Evolutionary conservation across 2,888 invertebrate species (phyloP).

Genomic region (Horisme vitalbata): DNA sequence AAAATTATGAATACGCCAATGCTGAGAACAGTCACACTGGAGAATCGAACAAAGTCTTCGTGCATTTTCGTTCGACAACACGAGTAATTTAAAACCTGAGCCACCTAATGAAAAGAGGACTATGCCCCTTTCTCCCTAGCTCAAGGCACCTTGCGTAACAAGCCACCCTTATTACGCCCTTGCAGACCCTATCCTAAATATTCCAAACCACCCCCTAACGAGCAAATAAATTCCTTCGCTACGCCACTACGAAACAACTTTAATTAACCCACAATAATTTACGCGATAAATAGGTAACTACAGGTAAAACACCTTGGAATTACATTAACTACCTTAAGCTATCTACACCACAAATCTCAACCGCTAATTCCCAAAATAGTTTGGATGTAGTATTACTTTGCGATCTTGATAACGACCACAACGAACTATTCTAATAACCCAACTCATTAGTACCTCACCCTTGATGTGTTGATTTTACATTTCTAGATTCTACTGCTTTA

Average conservation of each 20-base stretch:
- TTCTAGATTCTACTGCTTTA: background rate
- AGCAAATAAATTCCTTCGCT: conserved; percentile 2
- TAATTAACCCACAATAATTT: conserved; percentile 10
- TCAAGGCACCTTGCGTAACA: too few species aligned
- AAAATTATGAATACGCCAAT: too few species aligned
- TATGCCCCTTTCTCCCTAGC: too few species aligned
- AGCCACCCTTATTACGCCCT: too few species aligned
- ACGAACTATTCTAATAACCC: conserved; percentile 1
- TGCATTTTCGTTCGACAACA: too few species aligned
- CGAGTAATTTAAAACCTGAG: too few species aligned
- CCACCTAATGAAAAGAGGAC: too few species aligned
- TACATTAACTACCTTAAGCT: conserved; percentile 3
- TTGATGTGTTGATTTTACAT: too few species aligned
- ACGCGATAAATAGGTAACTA: too few species aligned
- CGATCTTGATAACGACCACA: conserved; percentile 5
- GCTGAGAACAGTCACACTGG: too few species aligned
- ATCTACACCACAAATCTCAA: conserved; percentile 9
- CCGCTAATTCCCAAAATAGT: background rate
- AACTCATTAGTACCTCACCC: background rate
- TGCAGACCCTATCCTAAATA: background rate
- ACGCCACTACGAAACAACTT: conserved; percentile 4
- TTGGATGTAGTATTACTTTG: conserved; percentile 3
- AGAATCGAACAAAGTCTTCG: too few species aligned
- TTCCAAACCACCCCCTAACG: conserved; percentile 3
- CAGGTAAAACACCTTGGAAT: conserved; percentile 3